phyloP scores from a whole-genome alignment of 2,797 vertebrate genomes.

The Mormyrops attenuatus region DNA sequence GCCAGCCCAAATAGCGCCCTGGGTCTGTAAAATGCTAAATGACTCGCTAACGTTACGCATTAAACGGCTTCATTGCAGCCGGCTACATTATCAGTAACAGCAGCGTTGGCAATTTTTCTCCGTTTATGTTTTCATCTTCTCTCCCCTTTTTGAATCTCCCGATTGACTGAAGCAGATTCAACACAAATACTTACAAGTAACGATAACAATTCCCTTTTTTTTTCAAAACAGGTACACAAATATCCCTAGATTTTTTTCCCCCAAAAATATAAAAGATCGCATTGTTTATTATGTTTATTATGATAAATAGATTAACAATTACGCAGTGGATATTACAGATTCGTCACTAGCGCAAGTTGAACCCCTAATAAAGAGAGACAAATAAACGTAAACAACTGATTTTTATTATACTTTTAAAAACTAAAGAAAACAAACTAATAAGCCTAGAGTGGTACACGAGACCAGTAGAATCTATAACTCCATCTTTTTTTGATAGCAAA shows the following conservation, averaged over 20 bases:
- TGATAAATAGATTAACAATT: neutral
- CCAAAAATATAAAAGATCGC: neutral
- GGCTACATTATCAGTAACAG: neutral
- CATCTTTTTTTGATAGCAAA: neutral
- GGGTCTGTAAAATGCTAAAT: neutral
- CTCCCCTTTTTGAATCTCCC: neutral
- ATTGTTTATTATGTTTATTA: neutral
- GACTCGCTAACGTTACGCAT: neutral
- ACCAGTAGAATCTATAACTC: neutral
- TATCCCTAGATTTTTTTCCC: neutral
- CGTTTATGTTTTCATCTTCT: neutral
- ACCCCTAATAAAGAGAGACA: neutral
- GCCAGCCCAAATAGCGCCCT: neutral
- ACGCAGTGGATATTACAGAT: neutral
- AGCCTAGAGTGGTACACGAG: neutral
- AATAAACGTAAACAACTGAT: neutral
- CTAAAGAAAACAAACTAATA: neutral
- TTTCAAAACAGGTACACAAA: neutral
- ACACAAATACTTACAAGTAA: neutral
- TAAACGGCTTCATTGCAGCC: neutral
- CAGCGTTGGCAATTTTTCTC: neutral
- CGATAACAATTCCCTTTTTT: neutral
- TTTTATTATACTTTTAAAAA: neutral
- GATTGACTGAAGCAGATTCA: constrained; percentile 16
- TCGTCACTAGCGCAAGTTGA: neutral